Evolutionary conservation across 2,888 invertebrate genomes (phyloP), one percentile per base, ranked within the genome.

Genomic region (Argyresthia albistria): DNA sequence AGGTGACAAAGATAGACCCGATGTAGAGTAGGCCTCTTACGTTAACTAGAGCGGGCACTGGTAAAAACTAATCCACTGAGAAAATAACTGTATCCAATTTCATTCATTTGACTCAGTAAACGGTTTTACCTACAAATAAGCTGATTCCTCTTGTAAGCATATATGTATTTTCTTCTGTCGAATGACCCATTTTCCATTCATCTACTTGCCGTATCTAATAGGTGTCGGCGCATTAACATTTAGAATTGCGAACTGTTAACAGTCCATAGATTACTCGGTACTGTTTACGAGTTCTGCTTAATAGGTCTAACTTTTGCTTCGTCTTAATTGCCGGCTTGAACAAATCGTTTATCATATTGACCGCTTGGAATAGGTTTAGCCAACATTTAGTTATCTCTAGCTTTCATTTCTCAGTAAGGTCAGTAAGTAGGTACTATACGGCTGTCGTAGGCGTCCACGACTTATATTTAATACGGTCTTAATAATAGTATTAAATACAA

Each of bases 261-360:
- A 64, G 70, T 64, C 62, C 63, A 66, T 64, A 62, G 72, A 73
- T 77, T 77, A 74, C 67, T 71, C 67, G 69, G 70, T 56, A 60
- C 60, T 66, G 63, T 65, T 59, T 67, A 66, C 66, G 67, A 67
- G 62, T 61, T 59, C 58, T 53, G 62, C 58, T 61, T 36, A 57
- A 61, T 62, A 69, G 69, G 66, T 60, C 10, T 66, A 69, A 70
- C 67, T 66, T 65, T 67, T 66, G 58, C 58, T 59, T 65, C 58
- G 60, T 57, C 60, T 69, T 82, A 81, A 83, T 82, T 81, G 76
- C 69, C 66, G 67, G 62, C 75, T 73, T 59, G 77, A 80, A 79
- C 82, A 72, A 82, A 82, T 82, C 75, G 76, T 75, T 80, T 81
- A 80, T 80, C 78, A 74, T 74, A 73, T 76, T 71, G 73, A 68